Evolutionary conservation across 2,888 invertebrate genomes (phyloP).

Genomic region (Ischnura elegans): DNA sequence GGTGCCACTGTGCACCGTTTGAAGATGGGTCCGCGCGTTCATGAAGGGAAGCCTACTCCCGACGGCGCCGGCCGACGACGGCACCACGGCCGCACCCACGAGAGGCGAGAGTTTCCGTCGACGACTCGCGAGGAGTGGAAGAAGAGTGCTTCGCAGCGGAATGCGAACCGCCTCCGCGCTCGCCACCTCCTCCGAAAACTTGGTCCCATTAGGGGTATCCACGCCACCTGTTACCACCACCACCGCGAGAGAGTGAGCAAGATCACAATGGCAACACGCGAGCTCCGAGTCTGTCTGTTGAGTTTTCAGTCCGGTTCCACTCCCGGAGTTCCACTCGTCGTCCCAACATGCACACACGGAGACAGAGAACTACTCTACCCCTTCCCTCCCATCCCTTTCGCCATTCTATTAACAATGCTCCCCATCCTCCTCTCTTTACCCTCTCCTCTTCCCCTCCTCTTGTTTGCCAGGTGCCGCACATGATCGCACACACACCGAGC

Average conservation of each 20-base stretch:
- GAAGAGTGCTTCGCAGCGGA: background rate
- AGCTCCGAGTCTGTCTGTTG: conserved; percentile 29
- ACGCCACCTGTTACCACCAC: conserved; percentile 58
- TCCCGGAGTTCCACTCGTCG: conserved; percentile 15
- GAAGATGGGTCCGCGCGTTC: background rate
- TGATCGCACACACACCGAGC: background rate
- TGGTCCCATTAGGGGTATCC: conserved; percentile 54
- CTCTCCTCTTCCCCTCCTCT: conserved; percentile 8
- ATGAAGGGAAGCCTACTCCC: background rate
- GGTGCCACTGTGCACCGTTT: too few species aligned
- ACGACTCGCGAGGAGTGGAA: background rate
- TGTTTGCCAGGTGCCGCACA: conserved; percentile 66
- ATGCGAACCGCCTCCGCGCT: background rate
- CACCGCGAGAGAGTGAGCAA: conserved; percentile 53
- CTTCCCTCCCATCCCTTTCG: background rate
- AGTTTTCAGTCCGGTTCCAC: conserved; percentile 62
- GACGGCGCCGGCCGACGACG: background rate
- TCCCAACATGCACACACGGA: background rate
- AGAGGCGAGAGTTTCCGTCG: background rate
- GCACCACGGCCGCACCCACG: background rate
- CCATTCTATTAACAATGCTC: background rate
- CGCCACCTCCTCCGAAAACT: conserved; percentile 33
- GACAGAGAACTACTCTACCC: too few species aligned
- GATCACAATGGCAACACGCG: conserved; percentile 62
- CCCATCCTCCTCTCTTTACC: background rate